Evolutionary conservation across 2,797 vertebrate species (phyloP).

Genomic region (Enteromius treurensis): DNA sequence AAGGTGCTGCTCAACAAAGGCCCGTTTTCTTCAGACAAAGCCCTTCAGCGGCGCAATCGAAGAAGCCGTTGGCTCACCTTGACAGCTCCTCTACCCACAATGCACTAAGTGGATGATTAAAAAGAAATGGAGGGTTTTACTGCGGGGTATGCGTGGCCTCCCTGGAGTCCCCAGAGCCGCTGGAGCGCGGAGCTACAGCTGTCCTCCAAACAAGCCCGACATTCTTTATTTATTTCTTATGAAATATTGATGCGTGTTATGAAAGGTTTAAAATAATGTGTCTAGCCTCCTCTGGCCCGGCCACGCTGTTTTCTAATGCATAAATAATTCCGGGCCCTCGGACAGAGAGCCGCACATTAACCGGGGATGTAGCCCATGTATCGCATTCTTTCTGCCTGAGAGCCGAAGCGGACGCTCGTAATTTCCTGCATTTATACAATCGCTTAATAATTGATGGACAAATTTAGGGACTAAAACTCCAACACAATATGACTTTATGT

Average conservation of each 20-base stretch:
- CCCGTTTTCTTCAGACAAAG: slow-evolving; percentile 64
- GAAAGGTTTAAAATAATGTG: slow-evolving; percentile 99
- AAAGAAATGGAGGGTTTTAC: slow-evolving; percentile 99
- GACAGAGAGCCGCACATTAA: slow-evolving; percentile 89
- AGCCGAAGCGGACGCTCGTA: slow-evolving; percentile 97
- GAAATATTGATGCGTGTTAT: slow-evolving; percentile 99
- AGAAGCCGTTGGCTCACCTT: slow-evolving; percentile 87
- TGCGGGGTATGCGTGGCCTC: slow-evolving; percentile 90
- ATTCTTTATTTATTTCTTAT: slow-evolving; percentile 99
- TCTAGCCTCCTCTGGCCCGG: slow-evolving; percentile 85
- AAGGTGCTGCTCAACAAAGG: slow-evolving; percentile 39
- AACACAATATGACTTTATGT: slow-evolving; percentile 99
- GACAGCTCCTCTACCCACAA: slow-evolving; percentile 92
- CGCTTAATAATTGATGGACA: slow-evolving; percentile 99
- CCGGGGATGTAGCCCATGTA: slow-evolving; percentile 88
- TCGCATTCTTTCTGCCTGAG: slow-evolving; percentile 99
- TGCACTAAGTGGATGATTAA: slow-evolving; percentile 99
- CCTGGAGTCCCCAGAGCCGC: slow-evolving; percentile 88
- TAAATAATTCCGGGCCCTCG: slow-evolving; percentile 93
- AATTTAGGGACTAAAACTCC: slow-evolving; percentile 99
- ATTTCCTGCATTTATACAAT: slow-evolving; percentile 99
- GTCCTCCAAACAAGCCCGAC: slow-evolving; percentile 98
- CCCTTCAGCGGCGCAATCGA: slow-evolving; percentile 64
- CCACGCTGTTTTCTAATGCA: slow-evolving; percentile 97
- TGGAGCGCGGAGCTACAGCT: slow-evolving; percentile 97